Evolutionary conservation across 1,140 invertebrate genomes (phyloP), one percentile per base, ranked within the genome.

Genomic region (Sinonovacula constricta): DNA sequence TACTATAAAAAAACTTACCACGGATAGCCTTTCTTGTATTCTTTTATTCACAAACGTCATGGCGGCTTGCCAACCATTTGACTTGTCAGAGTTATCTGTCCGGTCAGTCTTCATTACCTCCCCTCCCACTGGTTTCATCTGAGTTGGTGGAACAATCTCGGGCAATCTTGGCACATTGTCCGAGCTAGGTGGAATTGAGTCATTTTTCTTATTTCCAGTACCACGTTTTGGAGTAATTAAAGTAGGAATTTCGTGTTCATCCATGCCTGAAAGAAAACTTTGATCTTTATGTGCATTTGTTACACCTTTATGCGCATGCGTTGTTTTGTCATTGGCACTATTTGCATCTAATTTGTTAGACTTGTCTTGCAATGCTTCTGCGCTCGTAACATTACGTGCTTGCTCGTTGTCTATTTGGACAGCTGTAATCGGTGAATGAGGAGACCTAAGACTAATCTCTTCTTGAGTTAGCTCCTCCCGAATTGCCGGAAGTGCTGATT

Each of bases 41-140:
- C 80, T 57, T 45, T 86, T 65, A 54, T 87, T 85, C 12, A 87
- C 82, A 77, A 87, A 83, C 56, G 74, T 85, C 56, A 81, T 81
- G 7, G 85, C 80, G 1, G 63, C 68, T 26, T 79, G 56, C 83
- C 85, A 86, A 3, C 71, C 62, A n/a, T n/a, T n/a, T n/a, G n/a
- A n/a, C n/a, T n/a, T n/a, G n/a, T n/a, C n/a, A n/a, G n/a, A n/a
- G n/a, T n/a, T n/a, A n/a, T n/a, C n/a, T n/a, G n/a, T n/a, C n/a
- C n/a, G n/a, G n/a, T n/a, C n/a, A n/a, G n/a, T n/a, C n/a, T n/a
- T n/a, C n/a, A n/a, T n/a, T n/a, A n/a, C n/a, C n/a, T n/a, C n/a
- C n/a, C n/a, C n/a, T n/a, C n/a, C n/a, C n/a, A n/a, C n/a, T n/a
- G n/a, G n/a, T n/a, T n/a, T n/a, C n/a, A n/a, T n/a, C n/a, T n/a